Base-by-base conservation (phyloP, 1,140 invertebrate genomes). In the Trichonephila inaurata region DNA sequence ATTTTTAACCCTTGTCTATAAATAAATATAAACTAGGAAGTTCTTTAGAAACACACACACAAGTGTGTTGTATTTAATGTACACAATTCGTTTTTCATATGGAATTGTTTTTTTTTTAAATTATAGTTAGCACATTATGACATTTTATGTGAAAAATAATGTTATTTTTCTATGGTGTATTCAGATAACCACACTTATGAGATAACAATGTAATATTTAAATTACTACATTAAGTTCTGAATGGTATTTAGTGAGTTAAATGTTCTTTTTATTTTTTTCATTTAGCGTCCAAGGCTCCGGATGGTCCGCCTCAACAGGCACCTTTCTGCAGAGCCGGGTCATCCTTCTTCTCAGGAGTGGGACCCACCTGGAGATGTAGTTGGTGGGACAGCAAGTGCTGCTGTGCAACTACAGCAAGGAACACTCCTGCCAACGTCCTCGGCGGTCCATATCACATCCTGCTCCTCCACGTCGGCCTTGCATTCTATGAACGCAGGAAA, bases 281-380 rank as follows among this genome's bases (percentile, higher is more conserved):
- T 69, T 88, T 72, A 94, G 93, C 93, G 93, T 83, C 93, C 93
- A 69, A 64, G 87, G 88, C 88, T 89, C 64, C 93, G 93, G 88
- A 94, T 89, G 93, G 88, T 94, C 72, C 88, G 93, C 77, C 88
- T 94, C 72, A 94, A 94, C 81, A 64, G 93, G 88, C 93, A 94
- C 93, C 93, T 89, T 19, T 94, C 93, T 33, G 93, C 93, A 66
- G 93, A 94, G 64, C 93, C 81, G n/a, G 77, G 81, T 44, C 85
- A 93, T 51, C 58, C 85, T n/a, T 81, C 69, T 40, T 64, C 86
- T 24, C 91, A 89, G 64, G 93, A 94, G n/a, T 94, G 93, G 93
- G 93, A 94, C 24, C 87, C 93, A 10, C 93, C 93, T 21, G 87
- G 81, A 10, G 93, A 94, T 21, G 93, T 94, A 19, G 93, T 94